Evolutionary conservation across 2,113 vertebrate genomes (phyloP).

Genomic region (Lampris incognitus): DNA sequence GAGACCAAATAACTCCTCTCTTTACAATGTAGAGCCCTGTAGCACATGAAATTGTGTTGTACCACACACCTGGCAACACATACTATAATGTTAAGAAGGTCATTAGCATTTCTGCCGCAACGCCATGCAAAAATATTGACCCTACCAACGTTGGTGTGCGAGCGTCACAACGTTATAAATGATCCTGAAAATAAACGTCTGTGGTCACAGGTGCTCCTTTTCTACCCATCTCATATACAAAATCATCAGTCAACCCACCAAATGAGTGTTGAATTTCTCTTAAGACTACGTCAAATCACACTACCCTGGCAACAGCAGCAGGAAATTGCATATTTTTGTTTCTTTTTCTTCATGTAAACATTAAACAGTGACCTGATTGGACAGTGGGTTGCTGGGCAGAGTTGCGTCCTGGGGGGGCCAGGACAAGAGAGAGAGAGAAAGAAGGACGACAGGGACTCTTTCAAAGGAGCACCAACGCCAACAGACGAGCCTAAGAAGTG

Average conservation of each 20-base stretch:
- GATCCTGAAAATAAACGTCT: conserved; percentile 67
- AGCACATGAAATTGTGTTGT: conserved; percentile 69
- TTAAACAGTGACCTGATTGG: conserved; percentile 73
- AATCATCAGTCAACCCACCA: conserved; percentile 63
- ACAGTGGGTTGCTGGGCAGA: conserved; percentile 63
- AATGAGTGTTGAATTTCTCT: conserved; percentile 44
- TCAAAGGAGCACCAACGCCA: conserved; percentile 72
- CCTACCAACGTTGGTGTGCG: conserved; percentile 61
- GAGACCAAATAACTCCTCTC: conserved; percentile 58
- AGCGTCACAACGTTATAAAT: conserved; percentile 70
- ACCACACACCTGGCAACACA: conserved; percentile 67
- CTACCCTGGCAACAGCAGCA: conserved; percentile 49
- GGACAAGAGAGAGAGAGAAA: conserved; percentile 45
- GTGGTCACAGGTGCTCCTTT: conserved; percentile 75
- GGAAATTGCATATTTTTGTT: conserved; percentile 81
- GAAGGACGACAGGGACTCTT: conserved; percentile 18
- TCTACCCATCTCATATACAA: conserved; percentile 52
- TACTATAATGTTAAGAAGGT: conserved; percentile 53
- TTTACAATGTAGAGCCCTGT: conserved; percentile 84
- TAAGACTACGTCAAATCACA: conserved; percentile 36
- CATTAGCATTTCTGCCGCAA: conserved; percentile 66
- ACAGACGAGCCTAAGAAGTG: conserved; percentile 57
- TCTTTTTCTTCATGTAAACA: conserved; percentile 76
- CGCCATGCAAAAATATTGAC: conserved; percentile 76
- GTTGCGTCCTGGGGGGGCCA: conserved; percentile 65